A percentile compares a stretch with the other conserved stretches of the same genome.
Evolutionary conservation across 2,797 vertebrate genomes (phyloP).

Genomic region (Atherinosoma microstoma): DNA sequence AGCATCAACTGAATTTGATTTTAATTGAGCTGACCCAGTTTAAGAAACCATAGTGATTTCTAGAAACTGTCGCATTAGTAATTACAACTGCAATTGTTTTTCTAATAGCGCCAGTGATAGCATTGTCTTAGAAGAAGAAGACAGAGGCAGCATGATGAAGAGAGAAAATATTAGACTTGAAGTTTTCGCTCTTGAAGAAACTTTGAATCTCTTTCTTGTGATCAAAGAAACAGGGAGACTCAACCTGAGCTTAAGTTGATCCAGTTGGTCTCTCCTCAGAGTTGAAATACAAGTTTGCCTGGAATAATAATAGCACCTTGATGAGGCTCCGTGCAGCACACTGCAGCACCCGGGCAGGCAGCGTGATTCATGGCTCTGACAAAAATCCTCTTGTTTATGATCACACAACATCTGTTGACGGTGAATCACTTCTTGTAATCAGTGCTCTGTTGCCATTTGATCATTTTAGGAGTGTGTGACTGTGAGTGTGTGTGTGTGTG

Average conservation of each 20-base stretch:
- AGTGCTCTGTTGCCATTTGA: conserved; percentile 64
- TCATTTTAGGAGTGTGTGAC: conserved; percentile 56
- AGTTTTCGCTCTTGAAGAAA: conserved; percentile 52
- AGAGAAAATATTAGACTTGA: conserved; percentile 20
- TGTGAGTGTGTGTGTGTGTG: conserved; percentile 32
- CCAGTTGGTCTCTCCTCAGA: conserved; percentile 54
- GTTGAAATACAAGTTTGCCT: conserved; percentile 53
- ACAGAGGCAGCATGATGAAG: conserved; percentile 6
- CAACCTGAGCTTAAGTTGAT: conserved; percentile 54
- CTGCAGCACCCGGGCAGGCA: conserved; percentile 56
- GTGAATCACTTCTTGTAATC: conserved; percentile 75
- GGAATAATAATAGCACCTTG: conserved; percentile 74
- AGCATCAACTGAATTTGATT: conserved; percentile 45
- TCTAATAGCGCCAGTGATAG: not conserved
- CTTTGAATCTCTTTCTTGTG: conserved; percentile 54
- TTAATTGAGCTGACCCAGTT: conserved; percentile 42
- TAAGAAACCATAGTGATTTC: conserved; percentile 43
- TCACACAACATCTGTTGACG: conserved; percentile 77
- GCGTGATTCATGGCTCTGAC: conserved; percentile 77
- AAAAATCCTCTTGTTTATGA: conserved; percentile 77
- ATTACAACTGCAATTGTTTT: conserved; percentile 20
- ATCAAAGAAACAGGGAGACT: conserved; percentile 66
- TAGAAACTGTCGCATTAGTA: conserved; percentile 21
- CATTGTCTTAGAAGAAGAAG: conserved; percentile 6
- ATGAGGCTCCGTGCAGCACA: conserved; percentile 59